Conservation (phyloP, 2,888 invertebrate genomes). For the Drosophila heteroneura region DNA sequence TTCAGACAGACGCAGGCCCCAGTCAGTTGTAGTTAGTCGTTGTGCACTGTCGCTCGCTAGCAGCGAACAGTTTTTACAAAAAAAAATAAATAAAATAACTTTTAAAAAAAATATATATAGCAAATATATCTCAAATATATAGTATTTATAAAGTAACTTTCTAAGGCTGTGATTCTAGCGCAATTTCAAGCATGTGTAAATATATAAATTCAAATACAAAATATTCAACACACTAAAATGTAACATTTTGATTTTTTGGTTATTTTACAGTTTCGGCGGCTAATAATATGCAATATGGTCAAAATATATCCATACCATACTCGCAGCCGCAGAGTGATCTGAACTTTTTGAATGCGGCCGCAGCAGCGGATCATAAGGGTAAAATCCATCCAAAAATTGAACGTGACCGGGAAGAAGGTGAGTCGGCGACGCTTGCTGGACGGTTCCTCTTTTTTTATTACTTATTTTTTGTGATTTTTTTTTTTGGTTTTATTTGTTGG, state of each 20-base stretch:
- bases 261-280: conserved; percentile 83
- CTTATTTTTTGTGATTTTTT: neutral
- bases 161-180: conserved; percentile 63
- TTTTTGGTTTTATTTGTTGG: neutral
- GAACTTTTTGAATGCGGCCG: conserved; percentile 85
- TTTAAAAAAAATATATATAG: conserved; percentile 16
- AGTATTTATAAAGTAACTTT: conserved; percentile 14
- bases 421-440: conserved; percentile 60
- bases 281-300: conserved; percentile 86
- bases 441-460: neutral
- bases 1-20: conserved; percentile 47
- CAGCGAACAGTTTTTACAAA: conserved; percentile 33
- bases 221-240: conserved; percentile 1
- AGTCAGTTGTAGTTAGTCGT: conserved; percentile 77
- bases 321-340: conserved; percentile 85
- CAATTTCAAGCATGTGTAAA: conserved; percentile 64
- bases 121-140: conserved; percentile 13
- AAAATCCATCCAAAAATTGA: conserved; percentile 86
- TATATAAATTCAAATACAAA: conserved; percentile 18
- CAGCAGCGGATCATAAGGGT: conserved; percentile 85
- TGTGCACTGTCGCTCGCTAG: conserved; percentile 66
- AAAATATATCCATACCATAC: conserved; percentile 86
- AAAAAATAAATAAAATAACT: conserved; percentile 17
- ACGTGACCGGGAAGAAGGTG: conserved; percentile 86
- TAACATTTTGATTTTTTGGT: conserved; percentile 1